A percentile compares a stretch with the other conserved stretches of the same genome.
These are phyloP conservation scores for Falco berigora DNA, from an alignment of 2,797 vertebrate species.

Conservation along the genomic window DNA sequence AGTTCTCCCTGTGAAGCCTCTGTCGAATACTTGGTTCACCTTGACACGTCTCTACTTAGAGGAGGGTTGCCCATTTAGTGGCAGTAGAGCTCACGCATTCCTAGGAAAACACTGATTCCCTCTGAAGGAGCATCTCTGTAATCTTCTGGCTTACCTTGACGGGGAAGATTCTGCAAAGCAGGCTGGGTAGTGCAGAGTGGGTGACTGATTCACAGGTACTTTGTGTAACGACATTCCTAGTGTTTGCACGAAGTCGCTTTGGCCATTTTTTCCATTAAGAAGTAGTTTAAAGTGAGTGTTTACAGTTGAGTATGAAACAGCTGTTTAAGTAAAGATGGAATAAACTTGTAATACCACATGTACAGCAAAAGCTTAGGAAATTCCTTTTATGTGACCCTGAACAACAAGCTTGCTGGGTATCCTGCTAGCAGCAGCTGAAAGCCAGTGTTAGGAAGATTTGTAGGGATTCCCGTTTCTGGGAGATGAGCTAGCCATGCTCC, in stretches of 20 bases:
- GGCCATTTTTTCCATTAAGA: conserved; percentile 54
- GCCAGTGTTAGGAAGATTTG: neutral
- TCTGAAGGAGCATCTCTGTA: neutral
- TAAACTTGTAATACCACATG: conserved; percentile 70
- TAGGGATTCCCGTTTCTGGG: neutral
- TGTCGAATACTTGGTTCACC: neutral
- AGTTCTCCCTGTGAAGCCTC: neutral
- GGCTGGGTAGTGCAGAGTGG: conserved; percentile 12
- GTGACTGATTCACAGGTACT: conserved; percentile 33
- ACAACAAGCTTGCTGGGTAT: conserved; percentile 63
- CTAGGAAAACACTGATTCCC: neutral
- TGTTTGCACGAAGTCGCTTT: conserved; percentile 43
- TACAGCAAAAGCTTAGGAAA: conserved; percentile 66
- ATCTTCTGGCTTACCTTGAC: conserved; percentile 43
- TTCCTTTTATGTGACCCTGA: conserved; percentile 48
- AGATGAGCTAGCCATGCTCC: neutral
- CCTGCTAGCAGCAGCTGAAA: conserved; percentile 54
- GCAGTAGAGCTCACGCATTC: neutral
- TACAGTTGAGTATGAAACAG: conserved; percentile 58
- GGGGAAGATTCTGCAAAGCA: conserved; percentile 18
- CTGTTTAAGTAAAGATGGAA: conserved; percentile 70
- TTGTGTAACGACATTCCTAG: conserved; percentile 46
- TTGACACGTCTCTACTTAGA: neutral
- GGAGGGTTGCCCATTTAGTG: neutral
- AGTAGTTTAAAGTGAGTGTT: conserved; percentile 56